phyloP scores from a whole-genome alignment of 2,888 invertebrate species.

The Barypeithes pellucidus region DNA sequence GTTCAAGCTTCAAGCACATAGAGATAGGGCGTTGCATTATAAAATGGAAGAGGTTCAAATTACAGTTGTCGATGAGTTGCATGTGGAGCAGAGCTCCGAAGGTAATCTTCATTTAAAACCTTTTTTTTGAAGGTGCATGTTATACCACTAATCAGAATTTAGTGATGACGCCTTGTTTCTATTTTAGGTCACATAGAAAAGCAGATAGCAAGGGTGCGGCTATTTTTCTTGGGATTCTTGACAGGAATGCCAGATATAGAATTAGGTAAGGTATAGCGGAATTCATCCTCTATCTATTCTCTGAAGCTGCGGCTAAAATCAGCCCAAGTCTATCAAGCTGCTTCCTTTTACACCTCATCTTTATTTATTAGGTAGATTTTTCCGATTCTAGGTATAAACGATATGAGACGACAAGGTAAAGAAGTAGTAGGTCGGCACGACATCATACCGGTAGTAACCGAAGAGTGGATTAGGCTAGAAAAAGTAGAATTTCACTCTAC shows the following conservation, averaged over 20 bases:
- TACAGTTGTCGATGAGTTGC: slow-evolving; percentile 93
- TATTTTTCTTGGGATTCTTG: slow-evolving; percentile 97
- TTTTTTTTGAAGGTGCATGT: neutral
- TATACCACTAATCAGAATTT: too few relatives aligned
- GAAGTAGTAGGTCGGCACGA: slow-evolving; percentile 99
- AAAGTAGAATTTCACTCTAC: slow-evolving; percentile 95
- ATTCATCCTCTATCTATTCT: too few relatives aligned
- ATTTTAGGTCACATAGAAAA: slow-evolving; percentile 78
- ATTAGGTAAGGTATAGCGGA: slow-evolving; percentile 69
- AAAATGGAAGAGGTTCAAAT: slow-evolving; percentile 98
- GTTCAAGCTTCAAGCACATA: slow-evolving; percentile 87
- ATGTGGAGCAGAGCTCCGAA: slow-evolving; percentile 89
- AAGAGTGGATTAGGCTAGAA: slow-evolving; percentile 99
- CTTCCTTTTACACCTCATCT: too few relatives aligned
- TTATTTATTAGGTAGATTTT: neutral
- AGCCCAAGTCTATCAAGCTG: too few relatives aligned
- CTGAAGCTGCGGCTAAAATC: too few relatives aligned
- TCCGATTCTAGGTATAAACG: slow-evolving; percentile 86
- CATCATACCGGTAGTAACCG: slow-evolving; percentile 98
- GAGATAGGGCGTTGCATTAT: slow-evolving; percentile 91
- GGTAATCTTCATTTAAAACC: slow-evolving; percentile 70
- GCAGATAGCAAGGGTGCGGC: slow-evolving; percentile 94
- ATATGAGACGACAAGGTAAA: slow-evolving; percentile 97
- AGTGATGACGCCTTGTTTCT: neutral
- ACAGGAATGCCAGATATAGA: slow-evolving; percentile 98